Evolutionary conservation across 2,797 vertebrate species (phyloP).

Genomic region (Lates japonicus): DNA sequence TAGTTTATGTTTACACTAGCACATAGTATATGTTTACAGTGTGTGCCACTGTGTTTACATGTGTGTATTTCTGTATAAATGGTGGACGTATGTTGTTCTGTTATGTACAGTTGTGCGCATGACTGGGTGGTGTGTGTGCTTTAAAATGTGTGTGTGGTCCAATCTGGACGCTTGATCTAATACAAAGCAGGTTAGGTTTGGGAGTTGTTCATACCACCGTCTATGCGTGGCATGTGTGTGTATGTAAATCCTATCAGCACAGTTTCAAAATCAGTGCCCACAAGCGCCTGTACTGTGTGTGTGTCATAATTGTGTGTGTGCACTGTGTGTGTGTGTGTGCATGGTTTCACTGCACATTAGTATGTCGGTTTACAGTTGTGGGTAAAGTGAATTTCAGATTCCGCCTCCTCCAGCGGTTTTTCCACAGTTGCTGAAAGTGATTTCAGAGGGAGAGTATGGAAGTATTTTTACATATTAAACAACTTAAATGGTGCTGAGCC

Average conservation of each 20-base stretch:
- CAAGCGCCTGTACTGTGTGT: background rate
- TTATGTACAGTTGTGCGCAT: conserved; percentile 1
- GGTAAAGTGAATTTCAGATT: conserved; percentile 54
- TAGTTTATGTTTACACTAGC: conserved; percentile 35
- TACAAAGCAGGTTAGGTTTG: conserved; percentile 72
- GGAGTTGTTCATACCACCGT: conserved; percentile 20
- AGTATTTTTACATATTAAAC: conserved; percentile 71
- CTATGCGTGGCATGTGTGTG: background rate
- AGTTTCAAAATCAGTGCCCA: conserved; percentile 24
- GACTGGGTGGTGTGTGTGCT: conserved; percentile 4
- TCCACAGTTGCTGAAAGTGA: conserved; percentile 64
- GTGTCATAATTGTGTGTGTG: conserved; percentile 19
- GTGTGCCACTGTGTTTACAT: conserved; percentile 37
- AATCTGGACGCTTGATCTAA: conserved; percentile 46
- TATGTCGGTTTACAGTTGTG: conserved; percentile 59
- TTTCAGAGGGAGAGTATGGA: conserved; percentile 63
- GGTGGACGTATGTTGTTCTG: conserved; percentile 23
- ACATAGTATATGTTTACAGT: conserved; percentile 48
- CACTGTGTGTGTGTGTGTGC: conserved; percentile 15
- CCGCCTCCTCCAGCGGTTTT: conserved; percentile 55
- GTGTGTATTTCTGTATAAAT: conserved; percentile 41
- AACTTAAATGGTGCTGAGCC: conserved; percentile 55
- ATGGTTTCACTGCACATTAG: conserved; percentile 61
- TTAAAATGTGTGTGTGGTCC: conserved; percentile 70
- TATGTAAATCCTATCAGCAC: conserved; percentile 16